Evolutionary conservation across 2,888 invertebrate genomes (phyloP), one percentile per base, ranked within the genome.

Genomic region (Azorinus chamasolen): DNA sequence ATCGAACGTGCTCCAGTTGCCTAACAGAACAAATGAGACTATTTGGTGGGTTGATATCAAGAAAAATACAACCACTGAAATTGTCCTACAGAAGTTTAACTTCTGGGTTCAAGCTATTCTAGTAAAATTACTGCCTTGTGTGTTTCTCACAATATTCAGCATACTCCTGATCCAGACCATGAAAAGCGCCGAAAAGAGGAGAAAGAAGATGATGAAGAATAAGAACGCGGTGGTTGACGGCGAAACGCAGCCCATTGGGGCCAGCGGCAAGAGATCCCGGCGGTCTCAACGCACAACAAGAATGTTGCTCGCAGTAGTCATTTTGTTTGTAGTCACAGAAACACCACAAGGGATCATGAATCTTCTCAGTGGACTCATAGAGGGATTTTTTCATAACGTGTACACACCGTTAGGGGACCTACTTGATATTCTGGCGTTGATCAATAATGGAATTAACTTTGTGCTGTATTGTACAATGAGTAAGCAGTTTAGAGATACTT

Each of bases 391-490:
- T 78, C 73, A 86, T 16, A 88, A 93, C 50, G 90, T 94, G 27
- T 98, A 98, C 93, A 82, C 83, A 14, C 93, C 92, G 10, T 87
- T 94, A 22, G 94, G 94, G 4, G 98, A 98, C 91, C 92, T 97
- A 63, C 96, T 98, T 96, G 98, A 98, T 93, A 96, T 97, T 69
- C 93, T 98, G 88, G 97, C 98, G 1, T 94, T 98, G 71, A 94
- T 97, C 87, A 98, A 98, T 93, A 97, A 97, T 10, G 97, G 97
- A 1, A 96, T 98, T 76, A 98, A 98, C 93, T 98, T 98, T 91
- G 96, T 98, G 71, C 94, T 98, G 32, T 98, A 98, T 92, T 98
- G 98, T 90, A 95, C 97, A 61, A 98, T 98, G 98, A 97, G 97
- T 75, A 95, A 97, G 83, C 98, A 98, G 94, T 98, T 98, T 93